Percentiles rank a stretch among this genome's conserved stretches.
Conservation (phyloP, 1,140 invertebrate genomes). For the Heterodera schachtii region DNA sequence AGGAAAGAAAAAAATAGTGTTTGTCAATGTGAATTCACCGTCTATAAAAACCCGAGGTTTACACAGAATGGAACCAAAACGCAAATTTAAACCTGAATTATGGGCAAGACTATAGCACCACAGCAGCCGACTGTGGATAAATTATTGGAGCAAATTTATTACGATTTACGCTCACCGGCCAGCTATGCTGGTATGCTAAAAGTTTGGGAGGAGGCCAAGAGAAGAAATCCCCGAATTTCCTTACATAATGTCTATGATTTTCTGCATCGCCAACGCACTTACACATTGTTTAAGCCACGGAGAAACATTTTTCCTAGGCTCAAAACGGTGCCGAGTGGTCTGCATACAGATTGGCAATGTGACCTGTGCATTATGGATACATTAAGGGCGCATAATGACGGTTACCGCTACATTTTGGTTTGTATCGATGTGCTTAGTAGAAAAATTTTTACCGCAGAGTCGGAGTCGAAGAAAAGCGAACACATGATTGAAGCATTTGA, state of each 20-base stretch:
- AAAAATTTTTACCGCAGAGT: slow-evolving; percentile 27
- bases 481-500: slow-evolving; percentile 28
- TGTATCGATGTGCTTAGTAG: slow-evolving; percentile 39
- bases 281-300: slow-evolving; percentile 30
- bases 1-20: neutral
- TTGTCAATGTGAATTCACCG: neutral
- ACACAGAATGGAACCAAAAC: neutral
- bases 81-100: slow-evolving; percentile 9
- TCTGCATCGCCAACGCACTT: slow-evolving; percentile 25
- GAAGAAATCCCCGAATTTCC: slow-evolving; percentile 21
- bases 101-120: slow-evolving; percentile 7
- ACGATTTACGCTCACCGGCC: slow-evolving; percentile 30
- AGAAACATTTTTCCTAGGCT: slow-evolving; percentile 26
- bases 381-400: slow-evolving; percentile 28
- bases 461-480: slow-evolving; percentile 23
- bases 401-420: slow-evolving; percentile 35
- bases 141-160: slow-evolving; percentile 29
- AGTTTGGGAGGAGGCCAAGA: slow-evolving; percentile 24
- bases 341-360: slow-evolving; percentile 45
- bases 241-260: slow-evolving; percentile 23
- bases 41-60: slow-evolving; percentile 5
- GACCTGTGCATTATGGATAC: slow-evolving; percentile 38
- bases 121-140: neutral
- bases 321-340: slow-evolving; percentile 12
- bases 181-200: slow-evolving; percentile 20